These are phyloP conservation scores for Lepus timidus DNA, from an alignment of 2,113 vertebrate genomes.

Conservation along the genomic window DNA sequence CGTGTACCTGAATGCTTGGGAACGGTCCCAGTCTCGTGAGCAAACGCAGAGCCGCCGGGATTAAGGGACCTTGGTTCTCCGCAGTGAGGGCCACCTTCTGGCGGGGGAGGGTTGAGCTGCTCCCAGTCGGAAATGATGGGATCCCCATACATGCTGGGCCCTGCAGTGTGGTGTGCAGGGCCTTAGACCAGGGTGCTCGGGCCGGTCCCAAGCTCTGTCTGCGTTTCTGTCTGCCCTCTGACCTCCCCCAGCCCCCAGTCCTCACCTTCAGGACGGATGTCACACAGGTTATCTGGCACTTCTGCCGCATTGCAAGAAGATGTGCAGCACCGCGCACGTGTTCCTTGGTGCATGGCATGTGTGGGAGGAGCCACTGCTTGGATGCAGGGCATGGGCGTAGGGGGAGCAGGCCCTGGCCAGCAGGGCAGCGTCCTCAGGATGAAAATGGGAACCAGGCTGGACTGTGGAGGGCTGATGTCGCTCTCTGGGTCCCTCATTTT, in stretches of 20 bases:
- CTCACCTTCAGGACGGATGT: fast-evolving
- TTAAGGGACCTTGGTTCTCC: not conserved
- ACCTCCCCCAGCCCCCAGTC: not conserved
- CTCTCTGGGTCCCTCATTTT: not conserved
- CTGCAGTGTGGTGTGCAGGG: not conserved
- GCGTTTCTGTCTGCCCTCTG: not conserved
- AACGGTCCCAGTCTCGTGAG: not conserved
- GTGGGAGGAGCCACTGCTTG: not conserved
- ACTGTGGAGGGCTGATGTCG: fast-evolving
- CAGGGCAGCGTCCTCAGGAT: fast-evolving
- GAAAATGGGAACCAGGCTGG: not conserved
- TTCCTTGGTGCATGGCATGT: fast-evolving
- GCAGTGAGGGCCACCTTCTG: conserved; percentile 24
- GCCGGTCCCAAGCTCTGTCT: not conserved
- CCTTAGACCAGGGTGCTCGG: not conserved
- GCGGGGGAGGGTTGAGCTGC: not conserved
- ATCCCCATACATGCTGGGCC: fast-evolving
- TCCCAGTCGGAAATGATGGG: not conserved
- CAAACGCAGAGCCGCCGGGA: not conserved
- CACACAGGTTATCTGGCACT: not conserved
- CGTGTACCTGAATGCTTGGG: fast-evolving
- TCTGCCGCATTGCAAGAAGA: not conserved
- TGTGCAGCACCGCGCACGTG: not conserved
- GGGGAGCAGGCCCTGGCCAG: not conserved
- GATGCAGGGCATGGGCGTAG: not conserved